Evolutionary conservation across 1,140 invertebrate genomes (phyloP).

Genomic region (Dinothrombium tinctorium): DNA sequence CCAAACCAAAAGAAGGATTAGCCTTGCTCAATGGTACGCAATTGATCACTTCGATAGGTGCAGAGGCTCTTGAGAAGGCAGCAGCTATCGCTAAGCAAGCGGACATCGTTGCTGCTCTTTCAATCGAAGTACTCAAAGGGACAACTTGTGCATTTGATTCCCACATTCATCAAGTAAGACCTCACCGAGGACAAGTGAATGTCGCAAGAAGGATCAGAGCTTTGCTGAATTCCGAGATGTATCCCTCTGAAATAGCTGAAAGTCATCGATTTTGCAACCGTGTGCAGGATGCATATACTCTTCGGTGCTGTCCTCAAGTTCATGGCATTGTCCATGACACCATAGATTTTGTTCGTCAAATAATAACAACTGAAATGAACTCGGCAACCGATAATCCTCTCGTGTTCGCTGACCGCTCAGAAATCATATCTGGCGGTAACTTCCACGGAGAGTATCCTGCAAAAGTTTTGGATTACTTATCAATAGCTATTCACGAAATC

Average conservation of each 20-base stretch:
- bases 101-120: slow-evolving; percentile 42
- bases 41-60: slow-evolving; percentile 41
- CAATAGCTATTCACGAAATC: slow-evolving; percentile 44
- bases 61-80: slow-evolving; percentile 38
- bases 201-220: slow-evolving; percentile 36
- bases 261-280: slow-evolving; percentile 41
- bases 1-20: slow-evolving; percentile 43
- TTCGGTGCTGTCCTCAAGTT: slow-evolving; percentile 42
- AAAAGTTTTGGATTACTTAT: slow-evolving; percentile 43
- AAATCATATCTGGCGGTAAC: slow-evolving; percentile 46
- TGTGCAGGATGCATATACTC: slow-evolving; percentile 47
- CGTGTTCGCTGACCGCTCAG: slow-evolving; percentile 38
- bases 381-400: slow-evolving; percentile 49
- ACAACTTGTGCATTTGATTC: slow-evolving; percentile 39
- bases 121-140: slow-evolving; percentile 44
- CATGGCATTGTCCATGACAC: slow-evolving; percentile 44
- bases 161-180: slow-evolving; percentile 39
- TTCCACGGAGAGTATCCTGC: slow-evolving; percentile 49
- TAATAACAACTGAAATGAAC: slow-evolving; percentile 42
- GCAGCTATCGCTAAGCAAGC: slow-evolving; percentile 35
- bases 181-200: slow-evolving; percentile 37
- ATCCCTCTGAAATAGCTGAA: slow-evolving; percentile 43
- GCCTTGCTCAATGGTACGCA: slow-evolving; percentile 51
- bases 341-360: slow-evolving; percentile 35
- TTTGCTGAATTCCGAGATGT: slow-evolving; percentile 37